phyloP scores from a whole-genome alignment of 2,113 vertebrate genomes.

The Pipa parva region DNA sequence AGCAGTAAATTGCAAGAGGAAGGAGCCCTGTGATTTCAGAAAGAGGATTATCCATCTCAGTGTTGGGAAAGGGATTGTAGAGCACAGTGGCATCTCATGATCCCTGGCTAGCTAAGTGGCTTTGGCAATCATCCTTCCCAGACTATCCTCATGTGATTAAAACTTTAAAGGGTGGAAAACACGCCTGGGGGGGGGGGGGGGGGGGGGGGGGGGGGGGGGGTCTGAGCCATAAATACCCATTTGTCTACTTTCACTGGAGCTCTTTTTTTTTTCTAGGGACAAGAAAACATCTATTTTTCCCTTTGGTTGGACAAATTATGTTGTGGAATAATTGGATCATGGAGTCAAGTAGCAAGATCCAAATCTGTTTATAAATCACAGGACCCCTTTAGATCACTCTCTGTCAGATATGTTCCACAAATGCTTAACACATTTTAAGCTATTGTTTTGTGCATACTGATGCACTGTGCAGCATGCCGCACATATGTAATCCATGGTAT shows the following conservation, averaged over 20 bases:
- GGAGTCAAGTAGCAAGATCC: constrained; percentile 21
- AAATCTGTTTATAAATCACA: no score
- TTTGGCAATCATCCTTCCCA: constrained; percentile 38
- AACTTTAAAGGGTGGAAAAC: constrained; percentile 38
- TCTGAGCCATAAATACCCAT: constrained; percentile 30
- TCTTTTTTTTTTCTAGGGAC: constrained; percentile 23
- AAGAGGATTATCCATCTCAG: constrained; percentile 42
- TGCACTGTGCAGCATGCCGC: no score
- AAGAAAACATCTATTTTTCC: constrained; percentile 19
- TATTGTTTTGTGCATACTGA: no score
- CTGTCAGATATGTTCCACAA: no score
- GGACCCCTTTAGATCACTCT: no score
- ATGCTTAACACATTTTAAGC: no score
- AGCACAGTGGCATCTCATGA: constrained; percentile 39
- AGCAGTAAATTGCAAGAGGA: constrained; percentile 24
- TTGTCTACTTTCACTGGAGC: constrained; percentile 33
- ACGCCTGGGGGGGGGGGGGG: constrained; percentile 11
- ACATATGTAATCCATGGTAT: no score
- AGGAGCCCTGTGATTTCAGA: constrained; percentile 37
- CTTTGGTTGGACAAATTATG: constrained; percentile 29
- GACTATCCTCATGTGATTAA: constrained; percentile 40
- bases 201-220: not conserved
- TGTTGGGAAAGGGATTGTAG: constrained; percentile 34
- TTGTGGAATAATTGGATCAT: constrained; percentile 41
- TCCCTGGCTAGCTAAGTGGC: constrained; percentile 41